Evolutionary conservation across 2,888 invertebrate species (phyloP).

Genomic region (Hanleya hanleyi): DNA sequence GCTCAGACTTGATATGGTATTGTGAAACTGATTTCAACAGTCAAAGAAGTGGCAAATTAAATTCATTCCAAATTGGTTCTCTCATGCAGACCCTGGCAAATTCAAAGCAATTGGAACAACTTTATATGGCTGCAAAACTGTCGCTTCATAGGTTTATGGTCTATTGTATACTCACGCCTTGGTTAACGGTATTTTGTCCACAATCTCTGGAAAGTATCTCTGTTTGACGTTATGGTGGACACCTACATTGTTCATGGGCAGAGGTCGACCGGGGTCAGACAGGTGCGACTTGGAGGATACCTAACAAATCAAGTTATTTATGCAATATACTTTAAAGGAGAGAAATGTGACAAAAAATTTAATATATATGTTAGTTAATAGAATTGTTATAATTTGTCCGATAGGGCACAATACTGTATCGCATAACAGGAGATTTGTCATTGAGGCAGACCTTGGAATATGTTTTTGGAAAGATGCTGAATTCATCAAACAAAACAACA

Average conservation of each 20-base stretch:
- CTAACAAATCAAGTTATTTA: too few species aligned
- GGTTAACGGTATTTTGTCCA: slow-evolving; percentile 85
- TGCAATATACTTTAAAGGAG: too few species aligned
- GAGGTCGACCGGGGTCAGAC: slow-evolving; percentile 79
- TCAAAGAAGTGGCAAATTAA: too few species aligned
- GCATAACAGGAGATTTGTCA: neutral
- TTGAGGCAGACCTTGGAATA: neutral
- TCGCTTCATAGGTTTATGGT: too few species aligned
- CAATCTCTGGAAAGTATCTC: slow-evolving; percentile 86
- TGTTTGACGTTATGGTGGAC: slow-evolving; percentile 82
- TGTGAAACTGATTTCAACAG: too few species aligned
- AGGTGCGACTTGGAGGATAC: slow-evolving; percentile 56
- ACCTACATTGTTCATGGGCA: slow-evolving; percentile 83
- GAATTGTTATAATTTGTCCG: neutral
- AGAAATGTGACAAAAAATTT: too few species aligned
- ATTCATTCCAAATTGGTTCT: too few species aligned
- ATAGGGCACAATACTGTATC: neutral
- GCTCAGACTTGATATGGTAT: too few species aligned
- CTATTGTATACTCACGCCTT: slow-evolving; percentile 85
- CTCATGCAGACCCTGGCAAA: too few species aligned
- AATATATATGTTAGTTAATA: neutral
- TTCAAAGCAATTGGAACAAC: too few species aligned
- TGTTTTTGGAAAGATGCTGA: neutral
- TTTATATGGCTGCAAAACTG: too few species aligned
- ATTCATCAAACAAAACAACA: neutral